Evolutionary conservation across 1,140 invertebrate genomes (phyloP).

Genomic region (Aphelenchoides fujianensis): DNA sequence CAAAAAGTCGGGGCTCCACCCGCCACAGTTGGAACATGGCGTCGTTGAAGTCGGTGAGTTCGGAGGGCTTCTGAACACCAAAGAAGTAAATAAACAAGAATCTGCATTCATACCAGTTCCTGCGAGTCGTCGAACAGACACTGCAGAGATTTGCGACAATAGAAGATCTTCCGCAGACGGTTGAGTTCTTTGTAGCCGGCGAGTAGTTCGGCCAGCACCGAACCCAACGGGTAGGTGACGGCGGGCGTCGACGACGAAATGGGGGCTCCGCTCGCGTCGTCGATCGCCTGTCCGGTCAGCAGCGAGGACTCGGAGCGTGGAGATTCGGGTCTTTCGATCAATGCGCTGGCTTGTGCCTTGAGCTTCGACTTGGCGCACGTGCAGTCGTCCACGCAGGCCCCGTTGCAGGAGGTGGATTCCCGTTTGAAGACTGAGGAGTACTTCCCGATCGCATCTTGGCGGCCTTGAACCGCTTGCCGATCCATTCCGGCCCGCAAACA

Average conservation of each 20-base stretch:
- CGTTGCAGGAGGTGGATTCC: slow-evolving; percentile 27
- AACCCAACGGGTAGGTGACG: not conserved
- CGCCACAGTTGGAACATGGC: slow-evolving; percentile 37
- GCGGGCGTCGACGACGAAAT: not conserved
- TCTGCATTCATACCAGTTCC: slow-evolving; percentile 28
- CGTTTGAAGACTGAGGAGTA: slow-evolving; percentile 49
- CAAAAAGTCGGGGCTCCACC: slow-evolving; percentile 31
- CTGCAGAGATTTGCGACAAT: slow-evolving; percentile 30
- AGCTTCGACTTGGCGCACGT: slow-evolving; percentile 10
- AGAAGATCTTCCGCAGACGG: slow-evolving; percentile 40
- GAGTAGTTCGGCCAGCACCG: slow-evolving; percentile 37
- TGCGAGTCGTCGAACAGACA: slow-evolving; percentile 28
- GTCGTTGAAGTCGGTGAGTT: slow-evolving; percentile 31
- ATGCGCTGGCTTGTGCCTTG: not conserved
- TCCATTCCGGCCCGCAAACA: slow-evolving; percentile 51
- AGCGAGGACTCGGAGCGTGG: slow-evolving; percentile 25
- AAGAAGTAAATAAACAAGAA: too few relatives aligned
- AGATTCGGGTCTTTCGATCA: slow-evolving; percentile 19
- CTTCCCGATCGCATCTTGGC: slow-evolving; percentile 54
- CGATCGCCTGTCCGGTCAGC: slow-evolving; percentile 12
- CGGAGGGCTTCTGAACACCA: slow-evolving; percentile 30
- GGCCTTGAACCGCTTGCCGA: slow-evolving; percentile 46
- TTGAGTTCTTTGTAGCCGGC: slow-evolving; percentile 36
- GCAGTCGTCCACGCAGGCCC: slow-evolving; percentile 6
- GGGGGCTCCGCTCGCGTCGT: slow-evolving; percentile 17